Percentiles rank a stretch among this genome's conserved stretches.
Conservation (phyloP, 1,140 invertebrate genomes). For the Eurosta solidaginis region DNA sequence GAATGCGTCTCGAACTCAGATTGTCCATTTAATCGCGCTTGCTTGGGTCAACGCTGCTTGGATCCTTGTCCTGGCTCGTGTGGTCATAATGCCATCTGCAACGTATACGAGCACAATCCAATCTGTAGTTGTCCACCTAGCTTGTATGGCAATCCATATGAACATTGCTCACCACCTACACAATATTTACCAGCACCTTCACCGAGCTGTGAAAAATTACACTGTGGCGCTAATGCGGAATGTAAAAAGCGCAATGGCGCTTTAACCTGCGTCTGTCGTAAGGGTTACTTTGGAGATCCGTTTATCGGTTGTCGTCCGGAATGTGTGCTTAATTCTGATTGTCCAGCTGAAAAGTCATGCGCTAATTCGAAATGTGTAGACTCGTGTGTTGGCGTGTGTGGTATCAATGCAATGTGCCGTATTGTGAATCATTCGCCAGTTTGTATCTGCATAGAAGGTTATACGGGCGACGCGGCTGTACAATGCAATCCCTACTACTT, state of each 20-base stretch:
- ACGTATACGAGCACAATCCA: constrained; percentile 75
- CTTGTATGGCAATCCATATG: constrained; percentile 80
- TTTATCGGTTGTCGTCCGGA: constrained; percentile 75
- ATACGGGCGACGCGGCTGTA: constrained; percentile 79
- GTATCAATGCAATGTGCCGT: constrained; percentile 74
- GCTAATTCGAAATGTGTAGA: constrained; percentile 80
- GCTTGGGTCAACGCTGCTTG: constrained; percentile 73
- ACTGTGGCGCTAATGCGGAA: constrained; percentile 76
- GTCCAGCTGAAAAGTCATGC: constrained; percentile 70
- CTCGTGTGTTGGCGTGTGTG: constrained; percentile 78
- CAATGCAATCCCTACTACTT: constrained; percentile 64
- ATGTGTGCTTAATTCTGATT: constrained; percentile 80
- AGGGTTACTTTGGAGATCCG: constrained; percentile 74
- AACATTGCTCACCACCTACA: constrained; percentile 69
- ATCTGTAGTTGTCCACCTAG: constrained; percentile 75
- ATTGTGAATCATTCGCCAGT: constrained; percentile 78
- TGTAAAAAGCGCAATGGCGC: constrained; percentile 68
- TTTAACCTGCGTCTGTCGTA: constrained; percentile 68
- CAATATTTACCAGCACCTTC: constrained; percentile 58
- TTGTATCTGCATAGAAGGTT: constrained; percentile 74
- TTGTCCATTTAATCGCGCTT: constrained; percentile 78
- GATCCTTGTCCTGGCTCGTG: constrained; percentile 84
- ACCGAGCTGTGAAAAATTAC: constrained; percentile 71
- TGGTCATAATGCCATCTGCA: constrained; percentile 75
- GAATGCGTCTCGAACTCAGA: constrained; percentile 79